A percentile compares a stretch with the other conserved stretches of the same genome.
Conservation (phyloP, 2,888 invertebrate genomes). For the Onthophagus sagittarius region DNA sequence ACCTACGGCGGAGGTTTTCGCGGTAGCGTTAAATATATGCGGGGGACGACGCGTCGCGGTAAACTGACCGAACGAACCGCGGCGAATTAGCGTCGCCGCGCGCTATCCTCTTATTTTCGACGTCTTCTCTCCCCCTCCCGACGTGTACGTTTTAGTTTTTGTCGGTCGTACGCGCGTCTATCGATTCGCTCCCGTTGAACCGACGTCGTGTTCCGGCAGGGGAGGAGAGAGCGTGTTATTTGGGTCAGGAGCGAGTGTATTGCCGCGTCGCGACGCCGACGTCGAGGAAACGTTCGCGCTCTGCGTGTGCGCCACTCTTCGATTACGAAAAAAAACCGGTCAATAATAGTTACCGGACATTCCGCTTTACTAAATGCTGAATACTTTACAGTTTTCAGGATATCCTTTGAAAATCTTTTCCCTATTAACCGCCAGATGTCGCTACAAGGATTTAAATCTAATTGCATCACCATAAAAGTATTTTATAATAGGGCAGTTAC, state of each 20-base stretch:
- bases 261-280: not conserved
- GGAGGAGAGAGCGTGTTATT: not conserved
- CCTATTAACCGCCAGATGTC: no score
- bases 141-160: not conserved
- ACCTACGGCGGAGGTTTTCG: not conserved
- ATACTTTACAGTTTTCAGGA: no score
- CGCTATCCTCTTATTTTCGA: not conserved
- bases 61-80: not conserved
- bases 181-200: not conserved
- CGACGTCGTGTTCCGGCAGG: not conserved
- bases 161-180: not conserved
- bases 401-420: no score
- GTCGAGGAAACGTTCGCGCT: not conserved
- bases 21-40: not conserved
- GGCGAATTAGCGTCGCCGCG: not conserved
- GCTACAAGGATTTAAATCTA: no score
- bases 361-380: no score
- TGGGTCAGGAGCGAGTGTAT: not conserved
- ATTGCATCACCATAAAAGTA: no score
- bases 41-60: not conserved
- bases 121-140: not conserved
- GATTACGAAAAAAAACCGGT: not conserved
- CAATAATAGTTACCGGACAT: not conserved
- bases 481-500: no score
- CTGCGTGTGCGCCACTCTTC: not conserved